These are phyloP conservation scores for Amphimallon solstitiale DNA, from an alignment of 2,888 invertebrate species.

Conservation along the genomic window DNA sequence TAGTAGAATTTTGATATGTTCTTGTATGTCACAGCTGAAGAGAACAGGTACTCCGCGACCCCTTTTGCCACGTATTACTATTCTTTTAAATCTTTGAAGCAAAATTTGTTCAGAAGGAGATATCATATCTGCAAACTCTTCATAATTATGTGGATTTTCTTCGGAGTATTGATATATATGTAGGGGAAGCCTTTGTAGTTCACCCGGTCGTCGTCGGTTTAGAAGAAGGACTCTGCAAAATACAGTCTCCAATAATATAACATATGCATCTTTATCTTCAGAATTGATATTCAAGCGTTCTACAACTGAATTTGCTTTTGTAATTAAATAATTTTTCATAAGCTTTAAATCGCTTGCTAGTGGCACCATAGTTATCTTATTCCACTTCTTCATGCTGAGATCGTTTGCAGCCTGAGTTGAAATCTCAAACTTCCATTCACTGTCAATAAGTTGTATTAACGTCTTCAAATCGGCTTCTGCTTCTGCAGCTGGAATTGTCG, in stretches of 20 bases:
- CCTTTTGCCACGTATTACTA: constrained; percentile 44
- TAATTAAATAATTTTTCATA: constrained; percentile 42
- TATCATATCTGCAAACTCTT: constrained; percentile 46
- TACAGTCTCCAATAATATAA: constrained; percentile 43
- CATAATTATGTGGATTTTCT: constrained; percentile 39
- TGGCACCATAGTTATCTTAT: constrained; percentile 43
- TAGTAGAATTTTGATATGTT: constrained; percentile 41
- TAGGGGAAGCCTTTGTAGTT: constrained; percentile 46
- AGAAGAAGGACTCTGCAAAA: constrained; percentile 48
- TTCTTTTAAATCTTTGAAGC: no score
- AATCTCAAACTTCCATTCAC: no score
- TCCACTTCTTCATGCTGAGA: constrained; percentile 39
- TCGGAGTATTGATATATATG: constrained; percentile 40
- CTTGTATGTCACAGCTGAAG: no score
- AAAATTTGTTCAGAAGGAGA: constrained; percentile 43
- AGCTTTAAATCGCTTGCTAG: constrained; percentile 46
- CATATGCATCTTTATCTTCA: constrained; percentile 39
- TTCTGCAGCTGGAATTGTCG: constrained; percentile 31
- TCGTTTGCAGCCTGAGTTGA: no score
- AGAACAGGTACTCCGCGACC: constrained; percentile 48
- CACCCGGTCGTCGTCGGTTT: constrained; percentile 48
- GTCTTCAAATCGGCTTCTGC: no score
- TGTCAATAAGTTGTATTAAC: no score
- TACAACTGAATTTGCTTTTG: constrained; percentile 24
- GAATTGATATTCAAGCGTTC: constrained; percentile 30